These are phyloP conservation scores for Sycobia sp. DNA, from an alignment of 1,140 invertebrate genomes.

Conservation along the genomic window DNA sequence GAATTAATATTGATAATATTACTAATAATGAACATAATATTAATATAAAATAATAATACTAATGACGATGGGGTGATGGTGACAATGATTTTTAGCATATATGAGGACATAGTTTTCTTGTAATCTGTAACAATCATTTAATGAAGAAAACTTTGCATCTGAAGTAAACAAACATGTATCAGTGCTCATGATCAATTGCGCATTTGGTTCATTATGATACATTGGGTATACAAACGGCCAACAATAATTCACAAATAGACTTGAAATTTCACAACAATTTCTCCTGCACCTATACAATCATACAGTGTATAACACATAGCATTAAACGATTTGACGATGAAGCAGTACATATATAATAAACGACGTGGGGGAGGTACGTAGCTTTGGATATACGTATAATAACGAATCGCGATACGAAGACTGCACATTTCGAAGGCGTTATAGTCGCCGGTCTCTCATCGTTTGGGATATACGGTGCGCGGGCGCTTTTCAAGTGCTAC, in stretches of 20 bases:
- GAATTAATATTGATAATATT: slow-evolving; percentile 1
- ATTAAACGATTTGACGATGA: slow-evolving; percentile 18
- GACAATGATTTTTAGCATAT: slow-evolving; percentile 11
- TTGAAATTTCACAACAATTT: slow-evolving; percentile 27
- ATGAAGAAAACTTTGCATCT: slow-evolving; percentile 11
- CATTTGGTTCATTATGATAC: slow-evolving; percentile 10
- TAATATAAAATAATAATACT: slow-evolving; percentile 16
- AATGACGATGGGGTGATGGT: slow-evolving; percentile 15
- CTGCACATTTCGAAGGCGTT: slow-evolving; percentile 1
- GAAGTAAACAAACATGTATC: slow-evolving; percentile 17
- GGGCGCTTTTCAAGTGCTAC: slow-evolving; percentile 16
- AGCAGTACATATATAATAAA: slow-evolving; percentile 20
- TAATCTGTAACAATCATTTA: slow-evolving; percentile 6
- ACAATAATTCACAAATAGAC: slow-evolving; percentile 27
- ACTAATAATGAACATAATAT: slow-evolving; percentile 11
- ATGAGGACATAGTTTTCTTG: slow-evolving; percentile 1
- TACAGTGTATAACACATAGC: slow-evolving; percentile 26
- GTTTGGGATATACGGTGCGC: slow-evolving; percentile 3
- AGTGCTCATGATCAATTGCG: slow-evolving; percentile 9
- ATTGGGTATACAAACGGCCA: slow-evolving; percentile 22
- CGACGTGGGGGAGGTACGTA: slow-evolving; percentile 26
- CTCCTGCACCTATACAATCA: slow-evolving; percentile 27
- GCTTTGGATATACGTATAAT: slow-evolving; percentile 31
- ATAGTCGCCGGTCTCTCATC: neutral
- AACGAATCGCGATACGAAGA: slow-evolving; percentile 15